phyloP scores from a whole-genome alignment of 1,140 invertebrate species.

The Cyclina sinensis region DNA sequence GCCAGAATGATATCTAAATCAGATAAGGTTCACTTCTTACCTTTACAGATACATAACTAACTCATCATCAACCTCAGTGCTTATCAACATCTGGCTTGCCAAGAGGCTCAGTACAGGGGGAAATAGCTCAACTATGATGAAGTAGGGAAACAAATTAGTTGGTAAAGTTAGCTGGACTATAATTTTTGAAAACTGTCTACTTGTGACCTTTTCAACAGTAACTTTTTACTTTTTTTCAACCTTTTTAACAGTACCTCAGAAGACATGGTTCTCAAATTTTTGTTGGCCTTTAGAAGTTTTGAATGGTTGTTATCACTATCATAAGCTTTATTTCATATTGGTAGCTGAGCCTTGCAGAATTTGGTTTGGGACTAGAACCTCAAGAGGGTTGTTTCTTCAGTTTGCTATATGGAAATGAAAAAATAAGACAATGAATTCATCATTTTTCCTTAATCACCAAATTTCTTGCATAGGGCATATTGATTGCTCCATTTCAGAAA shows the following conservation, averaged over 20 bases:
- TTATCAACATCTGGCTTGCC: constrained; percentile 45
- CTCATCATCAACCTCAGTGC: constrained; percentile 44
- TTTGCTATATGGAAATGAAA: constrained; percentile 61
- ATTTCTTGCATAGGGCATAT: not conserved
- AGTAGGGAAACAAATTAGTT: not conserved
- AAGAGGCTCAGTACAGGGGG: not conserved
- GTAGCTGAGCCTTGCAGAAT: not conserved
- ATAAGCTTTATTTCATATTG: no score
- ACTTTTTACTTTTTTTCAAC: no score
- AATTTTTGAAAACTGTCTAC: no score
- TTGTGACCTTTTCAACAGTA: no score
- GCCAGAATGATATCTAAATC: constrained; percentile 21
- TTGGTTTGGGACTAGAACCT: not conserved
- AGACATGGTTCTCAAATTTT: no score
- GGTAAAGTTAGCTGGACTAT: no score
- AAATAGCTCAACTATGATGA: not conserved
- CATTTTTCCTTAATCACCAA: constrained; percentile 15
- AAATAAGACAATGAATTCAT: constrained; percentile 50
- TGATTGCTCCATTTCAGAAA: constrained; percentile 54
- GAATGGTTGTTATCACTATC: no score
- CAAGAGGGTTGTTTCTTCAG: constrained; percentile 1
- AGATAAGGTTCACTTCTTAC: constrained; percentile 40
- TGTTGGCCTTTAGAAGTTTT: no score
- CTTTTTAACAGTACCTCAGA: no score
- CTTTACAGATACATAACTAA: constrained; percentile 43